These are phyloP conservation scores for Lordiphosa stackelbergi DNA, from an alignment of 1,140 invertebrate species.

Conservation along the genomic window DNA sequence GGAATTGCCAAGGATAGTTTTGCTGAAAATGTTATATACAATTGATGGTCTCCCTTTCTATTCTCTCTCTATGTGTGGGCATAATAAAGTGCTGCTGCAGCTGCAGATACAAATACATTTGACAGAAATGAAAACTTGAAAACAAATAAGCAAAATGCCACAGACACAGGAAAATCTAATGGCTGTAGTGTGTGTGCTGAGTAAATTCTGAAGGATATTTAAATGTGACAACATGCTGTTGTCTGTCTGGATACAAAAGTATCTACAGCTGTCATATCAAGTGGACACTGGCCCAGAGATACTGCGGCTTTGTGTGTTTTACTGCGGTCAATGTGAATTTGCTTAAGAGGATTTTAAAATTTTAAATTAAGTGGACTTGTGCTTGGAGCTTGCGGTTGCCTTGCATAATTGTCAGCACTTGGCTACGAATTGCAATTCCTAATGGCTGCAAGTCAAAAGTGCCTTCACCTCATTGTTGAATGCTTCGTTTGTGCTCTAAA, in stretches of 20 bases:
- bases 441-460: constrained; percentile 19
- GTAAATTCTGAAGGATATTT: constrained; percentile 53
- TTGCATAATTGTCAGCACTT: constrained; percentile 58
- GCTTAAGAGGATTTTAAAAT: constrained; percentile 70
- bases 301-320: constrained; percentile 54
- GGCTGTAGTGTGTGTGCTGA: constrained; percentile 43
- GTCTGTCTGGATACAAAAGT: constrained; percentile 54
- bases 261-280: constrained; percentile 61
- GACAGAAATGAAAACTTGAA: constrained; percentile 57
- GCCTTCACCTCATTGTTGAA: constrained; percentile 33
- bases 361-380: constrained; percentile 58
- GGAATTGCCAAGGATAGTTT: constrained; percentile 6
- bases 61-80: constrained; percentile 5
- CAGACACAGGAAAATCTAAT: constrained; percentile 54
- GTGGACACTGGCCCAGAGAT: constrained; percentile 30
- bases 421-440: constrained; percentile 43
- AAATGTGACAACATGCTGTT: constrained; percentile 57
- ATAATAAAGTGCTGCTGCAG: constrained; percentile 63
- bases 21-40: constrained; percentile 22
- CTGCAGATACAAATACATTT: constrained; percentile 52
- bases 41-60: constrained; percentile 16
- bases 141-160: constrained; percentile 58
- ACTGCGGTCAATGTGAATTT: constrained; percentile 59
- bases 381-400: constrained; percentile 60
- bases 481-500: constrained; percentile 49